phyloP scores from a whole-genome alignment of 2,113 vertebrate species.

The Trogon surrucura region DNA sequence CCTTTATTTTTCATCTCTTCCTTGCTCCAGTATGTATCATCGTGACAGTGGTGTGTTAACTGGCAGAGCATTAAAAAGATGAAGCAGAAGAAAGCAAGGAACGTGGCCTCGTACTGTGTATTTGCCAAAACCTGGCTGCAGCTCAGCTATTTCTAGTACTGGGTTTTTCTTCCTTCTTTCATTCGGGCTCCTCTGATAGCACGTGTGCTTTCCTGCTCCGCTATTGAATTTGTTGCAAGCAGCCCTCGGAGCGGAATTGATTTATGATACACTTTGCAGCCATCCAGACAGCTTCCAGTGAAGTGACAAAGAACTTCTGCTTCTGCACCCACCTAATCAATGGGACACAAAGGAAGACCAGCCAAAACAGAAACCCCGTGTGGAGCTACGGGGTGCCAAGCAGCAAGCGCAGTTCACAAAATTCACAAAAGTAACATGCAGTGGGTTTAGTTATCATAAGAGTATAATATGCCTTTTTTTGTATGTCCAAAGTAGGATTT shows the following conservation, averaged over 20 bases:
- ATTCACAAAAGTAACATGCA: not conserved
- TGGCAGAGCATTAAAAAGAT: not conserved
- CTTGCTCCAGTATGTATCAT: not conserved
- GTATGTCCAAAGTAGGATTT: not conserved
- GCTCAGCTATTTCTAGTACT: not conserved
- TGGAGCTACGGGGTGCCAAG: constrained; percentile 15
- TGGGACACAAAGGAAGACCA: constrained; percentile 57
- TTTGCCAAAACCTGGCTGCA: constrained; percentile 8
- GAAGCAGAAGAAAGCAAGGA: not conserved
- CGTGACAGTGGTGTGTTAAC: not conserved
- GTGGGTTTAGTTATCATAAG: not conserved
- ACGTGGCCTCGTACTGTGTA: not conserved
- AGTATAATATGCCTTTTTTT: not conserved
- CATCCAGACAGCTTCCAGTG: constrained; percentile 65
- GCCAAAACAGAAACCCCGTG: constrained; percentile 48
- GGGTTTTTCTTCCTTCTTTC: not conserved
- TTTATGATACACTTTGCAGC: constrained; percentile 66
- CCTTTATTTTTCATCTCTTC: not conserved
- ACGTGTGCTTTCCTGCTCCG: constrained; percentile 21
- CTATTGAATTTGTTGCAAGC: constrained; percentile 66
- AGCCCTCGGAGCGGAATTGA: constrained; percentile 57
- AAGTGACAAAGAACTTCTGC: constrained; percentile 76
- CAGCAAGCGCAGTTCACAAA: not conserved
- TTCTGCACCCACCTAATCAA: constrained; percentile 65
- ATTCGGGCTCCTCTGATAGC: constrained; percentile 28